phyloP scores from a whole-genome alignment of 1,140 invertebrate species.

The Drosophila parabipectinata region DNA sequence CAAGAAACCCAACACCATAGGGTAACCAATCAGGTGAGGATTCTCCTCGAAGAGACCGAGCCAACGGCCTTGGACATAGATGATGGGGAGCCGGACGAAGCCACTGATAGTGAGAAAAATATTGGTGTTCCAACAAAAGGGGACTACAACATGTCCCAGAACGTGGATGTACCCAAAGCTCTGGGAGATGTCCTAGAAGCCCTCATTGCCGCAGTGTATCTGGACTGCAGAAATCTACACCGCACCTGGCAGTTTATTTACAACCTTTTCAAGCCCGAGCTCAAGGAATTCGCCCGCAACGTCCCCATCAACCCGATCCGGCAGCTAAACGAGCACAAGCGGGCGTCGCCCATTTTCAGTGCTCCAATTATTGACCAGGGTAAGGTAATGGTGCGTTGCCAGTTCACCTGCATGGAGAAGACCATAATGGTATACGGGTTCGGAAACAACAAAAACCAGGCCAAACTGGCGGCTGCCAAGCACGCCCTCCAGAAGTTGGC shows the following conservation, averaged over 20 bases:
- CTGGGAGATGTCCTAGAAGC: conserved; percentile 98
- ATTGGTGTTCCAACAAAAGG: neutral
- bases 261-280: conserved; percentile 89
- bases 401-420: conserved; percentile 86
- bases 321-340: conserved; percentile 90
- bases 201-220: conserved; percentile 94
- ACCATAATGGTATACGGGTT: conserved; percentile 87
- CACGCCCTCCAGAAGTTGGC: conserved; percentile 86
- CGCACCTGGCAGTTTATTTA: conserved; percentile 94
- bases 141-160: conserved; percentile 86
- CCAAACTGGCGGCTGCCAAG: conserved; percentile 91
- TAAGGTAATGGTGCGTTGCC: conserved; percentile 87
- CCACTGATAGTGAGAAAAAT: neutral
- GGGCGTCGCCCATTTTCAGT: conserved; percentile 86
- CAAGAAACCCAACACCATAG: conserved; percentile 89
- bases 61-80: conserved; percentile 22
- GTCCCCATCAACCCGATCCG: conserved; percentile 96
- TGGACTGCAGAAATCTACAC: conserved; percentile 93
- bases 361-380: conserved; percentile 67
- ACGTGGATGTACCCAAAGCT: conserved; percentile 95
- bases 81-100: neutral
- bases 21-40: conserved; percentile 87
- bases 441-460: conserved; percentile 88
- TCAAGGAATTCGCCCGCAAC: conserved; percentile 90
- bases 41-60: conserved; percentile 89